Evolutionary conservation across 2,797 vertebrate species (phyloP).

Genomic region (Poeciliopsis presidionis): DNA sequence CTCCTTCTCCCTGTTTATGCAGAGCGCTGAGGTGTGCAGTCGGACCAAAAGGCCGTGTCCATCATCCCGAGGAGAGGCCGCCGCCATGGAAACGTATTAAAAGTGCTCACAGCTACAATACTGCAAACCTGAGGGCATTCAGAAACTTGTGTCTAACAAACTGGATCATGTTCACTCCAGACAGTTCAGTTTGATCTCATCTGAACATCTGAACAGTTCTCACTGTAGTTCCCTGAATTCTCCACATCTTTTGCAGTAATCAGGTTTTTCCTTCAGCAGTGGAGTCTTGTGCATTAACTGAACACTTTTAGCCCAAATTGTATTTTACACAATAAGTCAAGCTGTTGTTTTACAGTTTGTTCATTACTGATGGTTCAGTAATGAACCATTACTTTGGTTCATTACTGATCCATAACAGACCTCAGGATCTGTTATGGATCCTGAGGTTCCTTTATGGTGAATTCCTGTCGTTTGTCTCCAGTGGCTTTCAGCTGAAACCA

Average conservation of each 20-base stretch:
- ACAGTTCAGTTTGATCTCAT: not conserved
- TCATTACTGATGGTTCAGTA: no score
- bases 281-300: not conserved
- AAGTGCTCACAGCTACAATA: not conserved
- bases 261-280: not conserved
- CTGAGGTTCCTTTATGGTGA: not conserved
- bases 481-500: not conserved
- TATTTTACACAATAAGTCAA: no score
- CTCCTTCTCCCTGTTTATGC: constrained; percentile 43
- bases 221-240: not conserved
- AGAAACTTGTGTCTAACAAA: not conserved
- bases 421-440: no score
- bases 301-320: no score
- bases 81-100: not conserved
- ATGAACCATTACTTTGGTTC: no score
- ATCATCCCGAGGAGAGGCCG: constrained; percentile 29
- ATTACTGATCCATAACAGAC: no score
- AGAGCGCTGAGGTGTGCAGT: constrained; percentile 35
- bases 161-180: not conserved
- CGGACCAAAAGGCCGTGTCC: constrained; percentile 55
- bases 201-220: not conserved
- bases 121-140: not conserved
- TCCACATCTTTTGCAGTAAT: not conserved
- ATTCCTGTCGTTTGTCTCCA: not conserved
- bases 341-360: no score